Conservation (phyloP, 2,888 invertebrate genomes). For the Amblyjoppa proteus region DNA sequence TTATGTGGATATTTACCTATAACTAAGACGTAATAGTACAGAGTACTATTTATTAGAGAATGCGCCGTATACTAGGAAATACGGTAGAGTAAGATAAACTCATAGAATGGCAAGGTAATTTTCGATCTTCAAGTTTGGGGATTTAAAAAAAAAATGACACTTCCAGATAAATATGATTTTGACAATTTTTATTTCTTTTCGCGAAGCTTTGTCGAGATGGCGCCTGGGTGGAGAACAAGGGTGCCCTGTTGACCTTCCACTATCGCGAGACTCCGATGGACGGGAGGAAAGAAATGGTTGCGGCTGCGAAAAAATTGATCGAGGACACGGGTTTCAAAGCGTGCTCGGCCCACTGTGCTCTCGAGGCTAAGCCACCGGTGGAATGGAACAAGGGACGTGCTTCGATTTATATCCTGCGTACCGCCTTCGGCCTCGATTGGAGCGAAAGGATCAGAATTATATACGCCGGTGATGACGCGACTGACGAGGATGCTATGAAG, state of each 20-base stretch:
- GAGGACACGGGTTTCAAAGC: conserved; percentile 92
- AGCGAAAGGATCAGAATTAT: conserved; percentile 95
- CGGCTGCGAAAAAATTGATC: conserved; percentile 91
- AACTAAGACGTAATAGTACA: no score
- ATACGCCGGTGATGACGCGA: conserved; percentile 95
- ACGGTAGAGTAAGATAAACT: conserved; percentile 45
- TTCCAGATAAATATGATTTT: no score
- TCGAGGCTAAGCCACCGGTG: conserved; percentile 96
- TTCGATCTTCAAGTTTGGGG: no score
- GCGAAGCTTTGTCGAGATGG: conserved; percentile 92
- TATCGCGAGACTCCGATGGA: conserved; percentile 93
- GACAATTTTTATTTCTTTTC: not conserved
- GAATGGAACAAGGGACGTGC: conserved; percentile 97
- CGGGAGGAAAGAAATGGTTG: conserved; percentile 89
- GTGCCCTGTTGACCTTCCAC: conserved; percentile 94
- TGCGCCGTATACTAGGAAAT: no score
- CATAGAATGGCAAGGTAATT: not conserved
- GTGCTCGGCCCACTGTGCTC: conserved; percentile 93
- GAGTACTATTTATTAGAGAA: no score
- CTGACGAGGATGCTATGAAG: conserved; percentile 96
- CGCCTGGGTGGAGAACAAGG: conserved; percentile 97
- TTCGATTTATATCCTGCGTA: conserved; percentile 95
- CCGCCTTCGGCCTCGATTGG: conserved; percentile 96
- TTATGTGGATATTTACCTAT: no score
- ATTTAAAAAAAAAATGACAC: no score